phyloP scores from a whole-genome alignment of 2,888 invertebrate genomes.

The Escarpia spicata region DNA sequence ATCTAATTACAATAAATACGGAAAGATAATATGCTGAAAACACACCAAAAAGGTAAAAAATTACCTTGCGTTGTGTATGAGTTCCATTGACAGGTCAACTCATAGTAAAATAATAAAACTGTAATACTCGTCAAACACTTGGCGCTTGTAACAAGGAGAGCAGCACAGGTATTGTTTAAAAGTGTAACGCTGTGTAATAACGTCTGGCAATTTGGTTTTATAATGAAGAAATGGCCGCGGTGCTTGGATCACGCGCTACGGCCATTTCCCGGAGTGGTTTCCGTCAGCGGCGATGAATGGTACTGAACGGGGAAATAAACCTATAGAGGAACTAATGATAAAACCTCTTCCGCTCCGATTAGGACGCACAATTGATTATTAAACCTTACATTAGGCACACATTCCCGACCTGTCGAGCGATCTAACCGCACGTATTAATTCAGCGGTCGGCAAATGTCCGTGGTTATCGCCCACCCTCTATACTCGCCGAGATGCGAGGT shows the following conservation, averaged over 20 bases:
- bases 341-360: constrained; percentile 1
- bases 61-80: no score
- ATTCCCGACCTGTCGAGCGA: constrained; percentile 8
- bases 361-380: constrained; percentile 5
- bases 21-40: no score
- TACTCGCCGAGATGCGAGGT: background rate
- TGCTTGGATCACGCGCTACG: background rate
- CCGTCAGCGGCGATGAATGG: constrained; percentile 9
- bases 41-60: no score
- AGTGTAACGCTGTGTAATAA: background rate
- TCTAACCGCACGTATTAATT: background rate
- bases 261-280: background rate
- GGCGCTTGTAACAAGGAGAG: no score
- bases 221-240: background rate
- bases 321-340: background rate
- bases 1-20: no score
- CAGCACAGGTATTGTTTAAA: background rate
- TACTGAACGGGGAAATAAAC: background rate
- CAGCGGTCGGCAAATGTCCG: background rate
- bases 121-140: no score
- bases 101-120: no score
- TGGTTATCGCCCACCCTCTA: background rate
- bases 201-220: background rate
- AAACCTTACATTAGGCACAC: constrained; percentile 4
- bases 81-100: no score